A percentile compares a stretch with the other conserved stretches of the same genome.
These are phyloP conservation scores for Hyperopisus bebe DNA, from an alignment of 2,113 vertebrate genomes.

Conservation along the genomic window DNA sequence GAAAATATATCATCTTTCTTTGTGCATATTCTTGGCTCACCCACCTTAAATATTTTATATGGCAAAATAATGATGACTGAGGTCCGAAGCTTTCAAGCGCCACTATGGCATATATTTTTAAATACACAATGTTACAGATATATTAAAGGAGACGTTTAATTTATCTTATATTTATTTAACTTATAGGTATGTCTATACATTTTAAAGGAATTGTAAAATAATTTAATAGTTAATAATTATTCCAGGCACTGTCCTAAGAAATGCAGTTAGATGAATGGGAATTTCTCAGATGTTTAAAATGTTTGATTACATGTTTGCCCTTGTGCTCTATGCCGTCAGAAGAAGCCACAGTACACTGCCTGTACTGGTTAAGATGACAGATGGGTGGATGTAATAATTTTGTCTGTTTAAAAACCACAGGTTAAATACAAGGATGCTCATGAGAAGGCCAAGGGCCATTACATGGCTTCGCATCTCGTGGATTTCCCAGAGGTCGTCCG, in stretches of 20 bases:
- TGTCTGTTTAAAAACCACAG: slow-evolving; percentile 51
- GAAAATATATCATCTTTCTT: no score
- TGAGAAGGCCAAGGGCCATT: slow-evolving; percentile 90
- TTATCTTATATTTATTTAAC: no score
- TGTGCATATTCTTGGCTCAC: no score
- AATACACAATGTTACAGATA: no score
- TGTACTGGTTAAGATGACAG: not conserved
- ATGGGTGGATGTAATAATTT: not conserved
- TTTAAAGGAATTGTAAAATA: no score
- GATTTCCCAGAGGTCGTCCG: slow-evolving; percentile 86
- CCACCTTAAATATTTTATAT: no score
- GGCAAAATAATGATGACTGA: no score
- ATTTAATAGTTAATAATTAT: no score
- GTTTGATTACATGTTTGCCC: not conserved
- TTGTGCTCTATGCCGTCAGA: not conserved
- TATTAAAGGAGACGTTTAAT: no score
- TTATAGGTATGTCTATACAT: no score
- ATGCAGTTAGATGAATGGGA: not conserved
- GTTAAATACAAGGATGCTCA: slow-evolving; percentile 78
- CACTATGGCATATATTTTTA: no score
- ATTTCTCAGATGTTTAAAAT: not conserved
- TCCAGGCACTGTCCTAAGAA: not conserved
- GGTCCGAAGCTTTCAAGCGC: no score
- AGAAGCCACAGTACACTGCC: not conserved
- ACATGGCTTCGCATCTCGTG: slow-evolving; percentile 76